These are phyloP conservation scores for Apeira syringaria DNA, from an alignment of 2,888 invertebrate genomes.

Conservation along the genomic window DNA sequence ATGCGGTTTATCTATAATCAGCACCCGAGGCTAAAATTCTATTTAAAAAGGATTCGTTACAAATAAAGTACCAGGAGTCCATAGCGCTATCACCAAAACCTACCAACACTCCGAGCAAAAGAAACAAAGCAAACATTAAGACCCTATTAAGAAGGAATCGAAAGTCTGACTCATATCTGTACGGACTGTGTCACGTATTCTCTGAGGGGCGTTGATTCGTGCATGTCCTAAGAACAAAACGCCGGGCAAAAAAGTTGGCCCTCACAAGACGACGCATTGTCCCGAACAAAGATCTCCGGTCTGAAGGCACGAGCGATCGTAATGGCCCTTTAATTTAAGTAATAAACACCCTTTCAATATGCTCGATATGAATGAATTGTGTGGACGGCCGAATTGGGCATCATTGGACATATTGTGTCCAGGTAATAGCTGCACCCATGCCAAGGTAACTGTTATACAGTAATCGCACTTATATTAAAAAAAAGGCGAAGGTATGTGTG, in stretches of 20 bases:
- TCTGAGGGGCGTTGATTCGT: conserved; percentile 42
- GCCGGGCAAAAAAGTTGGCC: conserved; percentile 28
- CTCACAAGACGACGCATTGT: conserved; percentile 44
- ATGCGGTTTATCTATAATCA: no score
- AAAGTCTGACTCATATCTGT: conserved; percentile 31
- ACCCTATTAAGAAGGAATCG: conserved; percentile 21
- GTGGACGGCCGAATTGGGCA: conserved; percentile 17
- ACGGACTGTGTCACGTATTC: conserved; percentile 25
- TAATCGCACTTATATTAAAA: no score
- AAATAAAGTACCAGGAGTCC: no score
- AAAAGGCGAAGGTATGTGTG: no score
- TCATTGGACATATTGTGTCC: conserved; percentile 10
- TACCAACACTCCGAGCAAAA: neutral
- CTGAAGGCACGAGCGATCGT: conserved; percentile 45
- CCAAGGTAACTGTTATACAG: no score
- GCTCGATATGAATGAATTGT: conserved; percentile 23
- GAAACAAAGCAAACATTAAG: conserved; percentile 20
- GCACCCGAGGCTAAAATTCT: no score
- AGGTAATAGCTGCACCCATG: no score
- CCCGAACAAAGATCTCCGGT: conserved; percentile 41
- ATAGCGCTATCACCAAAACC: neutral
- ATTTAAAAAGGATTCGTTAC: no score
- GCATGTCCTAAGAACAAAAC: conserved; percentile 60
- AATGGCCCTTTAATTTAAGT: conserved; percentile 53
- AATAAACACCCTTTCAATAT: conserved; percentile 48